Conservation (phyloP, 30 jellyfish, hydroid and myxozoan species). For the Morbakka virulenta region DNA sequence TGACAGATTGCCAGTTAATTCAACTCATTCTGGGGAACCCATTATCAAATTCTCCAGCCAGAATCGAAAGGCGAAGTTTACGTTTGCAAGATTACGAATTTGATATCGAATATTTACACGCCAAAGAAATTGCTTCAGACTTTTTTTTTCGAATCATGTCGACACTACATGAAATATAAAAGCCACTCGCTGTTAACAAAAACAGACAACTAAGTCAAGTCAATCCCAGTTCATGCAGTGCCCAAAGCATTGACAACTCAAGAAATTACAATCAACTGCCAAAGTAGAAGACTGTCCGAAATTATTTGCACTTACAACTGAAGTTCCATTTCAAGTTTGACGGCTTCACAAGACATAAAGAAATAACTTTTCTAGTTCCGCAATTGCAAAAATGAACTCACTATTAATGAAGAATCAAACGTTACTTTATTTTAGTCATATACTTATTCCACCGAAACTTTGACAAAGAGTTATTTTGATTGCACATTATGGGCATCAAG, state of each 20-base stretch:
- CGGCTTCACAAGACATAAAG: background rate
- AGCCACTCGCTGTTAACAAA: background rate
- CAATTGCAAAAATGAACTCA: background rate
- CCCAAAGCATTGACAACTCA: conserved; percentile 5
- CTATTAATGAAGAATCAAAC: background rate
- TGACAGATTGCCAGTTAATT: conserved; percentile 15
- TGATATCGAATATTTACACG: background rate
- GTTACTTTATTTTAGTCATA: background rate
- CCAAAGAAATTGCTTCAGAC: conserved; percentile 16
- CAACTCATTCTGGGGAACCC: background rate
- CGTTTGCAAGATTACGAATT: background rate
- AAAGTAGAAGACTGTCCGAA: background rate
- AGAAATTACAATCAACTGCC: background rate
- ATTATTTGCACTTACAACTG: background rate
- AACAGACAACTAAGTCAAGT: background rate
- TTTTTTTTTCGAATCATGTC: conserved; percentile 9
- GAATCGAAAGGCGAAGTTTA: background rate
- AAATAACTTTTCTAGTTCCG: background rate
- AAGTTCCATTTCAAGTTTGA: background rate
- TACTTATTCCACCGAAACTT: background rate
- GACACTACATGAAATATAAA: too few species aligned
- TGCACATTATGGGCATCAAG: background rate
- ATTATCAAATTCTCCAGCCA: background rate
- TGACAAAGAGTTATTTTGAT: background rate
- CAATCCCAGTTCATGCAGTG: background rate